Evolutionary conservation across 1,140 invertebrate genomes (phyloP).

Genomic region (Scaptodrosophila lebanonensis): DNA sequence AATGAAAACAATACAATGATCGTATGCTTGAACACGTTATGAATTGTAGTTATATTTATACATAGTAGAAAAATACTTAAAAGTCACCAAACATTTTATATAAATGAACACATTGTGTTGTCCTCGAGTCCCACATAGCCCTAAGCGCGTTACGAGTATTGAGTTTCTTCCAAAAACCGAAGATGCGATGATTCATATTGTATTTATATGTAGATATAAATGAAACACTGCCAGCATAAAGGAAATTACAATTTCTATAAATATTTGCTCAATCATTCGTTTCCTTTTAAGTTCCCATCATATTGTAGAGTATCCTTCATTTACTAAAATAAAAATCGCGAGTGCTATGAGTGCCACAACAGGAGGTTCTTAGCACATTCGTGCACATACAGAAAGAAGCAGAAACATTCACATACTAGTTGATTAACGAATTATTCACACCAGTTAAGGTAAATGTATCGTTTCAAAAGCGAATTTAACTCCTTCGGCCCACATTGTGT

Average conservation of each 20-base stretch:
- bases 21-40: conserved; percentile 31
- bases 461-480: conserved; percentile 5
- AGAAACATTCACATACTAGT: conserved; percentile 9
- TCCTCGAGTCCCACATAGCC: conserved; percentile 1
- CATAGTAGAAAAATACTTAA: conserved; percentile 16
- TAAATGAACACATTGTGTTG: conserved; percentile 18
- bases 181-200: conserved; percentile 33
- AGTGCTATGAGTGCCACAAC: conserved; percentile 23
- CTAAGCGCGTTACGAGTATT: too few species aligned
- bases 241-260: conserved; percentile 25
- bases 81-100: conserved; percentile 29
- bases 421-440: conserved; percentile 3
- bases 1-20: conserved; percentile 14
- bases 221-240: conserved; percentile 58
- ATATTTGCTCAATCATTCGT: too few species aligned
- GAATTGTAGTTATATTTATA: conserved; percentile 44
- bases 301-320: too few species aligned
- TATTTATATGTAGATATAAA: conserved; percentile 36
- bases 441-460: conserved; percentile 4
- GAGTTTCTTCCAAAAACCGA: conserved; percentile 10
- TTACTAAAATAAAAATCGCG: too few species aligned
- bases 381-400: conserved; percentile 1
- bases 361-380: conserved; percentile 24
- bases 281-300: too few species aligned
- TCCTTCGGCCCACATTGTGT: too few species aligned